A percentile compares a stretch with the other conserved stretches of the same genome.
Evolutionary conservation across 2,888 invertebrate genomes (phyloP).

Genomic region (Criorhina ranunculi): DNA sequence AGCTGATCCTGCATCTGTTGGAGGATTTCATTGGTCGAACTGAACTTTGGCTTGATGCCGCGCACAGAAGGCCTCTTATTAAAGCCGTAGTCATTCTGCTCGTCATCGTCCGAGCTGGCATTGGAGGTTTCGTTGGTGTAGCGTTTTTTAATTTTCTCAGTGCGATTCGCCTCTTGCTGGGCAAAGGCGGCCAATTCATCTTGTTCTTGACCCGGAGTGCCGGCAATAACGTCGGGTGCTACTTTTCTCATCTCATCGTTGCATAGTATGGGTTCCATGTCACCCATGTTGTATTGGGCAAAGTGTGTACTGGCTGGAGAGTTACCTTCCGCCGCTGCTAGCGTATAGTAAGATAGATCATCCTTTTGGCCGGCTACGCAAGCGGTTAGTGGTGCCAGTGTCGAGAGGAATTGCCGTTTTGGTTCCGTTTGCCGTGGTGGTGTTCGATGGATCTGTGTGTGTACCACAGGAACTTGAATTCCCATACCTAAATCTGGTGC

Average conservation of each 20-base stretch:
- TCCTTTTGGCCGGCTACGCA: conserved; percentile 89
- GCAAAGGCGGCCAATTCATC: conserved; percentile 94
- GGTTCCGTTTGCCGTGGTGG: conserved; percentile 87
- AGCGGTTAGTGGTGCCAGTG: conserved; percentile 91
- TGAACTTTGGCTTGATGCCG: conserved; percentile 94
- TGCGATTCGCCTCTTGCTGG: conserved; percentile 92
- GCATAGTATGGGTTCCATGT: conserved; percentile 87
- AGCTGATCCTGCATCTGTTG: conserved; percentile 92
- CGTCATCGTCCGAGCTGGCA: conserved; percentile 87
- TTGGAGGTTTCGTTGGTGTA: conserved; percentile 86
- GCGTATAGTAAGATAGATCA: conserved; percentile 86
- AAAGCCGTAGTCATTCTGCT: conserved; percentile 95
- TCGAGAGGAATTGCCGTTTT: conserved; percentile 91
- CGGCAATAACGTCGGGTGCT: conserved; percentile 92
- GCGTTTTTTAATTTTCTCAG: conserved; percentile 92
- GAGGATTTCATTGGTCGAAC: conserved; percentile 91
- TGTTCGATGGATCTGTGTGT: conserved; percentile 83
- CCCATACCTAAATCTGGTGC: conserved; percentile 87
- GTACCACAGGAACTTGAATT: conserved; percentile 84
- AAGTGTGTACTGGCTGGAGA: conserved; percentile 87
- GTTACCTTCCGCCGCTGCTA: conserved; percentile 86
- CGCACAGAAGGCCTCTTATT: conserved; percentile 94
- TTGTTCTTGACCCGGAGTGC: conserved; percentile 86
- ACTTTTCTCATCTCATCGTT: conserved; percentile 86
- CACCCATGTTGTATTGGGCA: conserved; percentile 88